phyloP scores from a whole-genome alignment of 2,113 vertebrate species.

The Epinephelus cyanopodus region DNA sequence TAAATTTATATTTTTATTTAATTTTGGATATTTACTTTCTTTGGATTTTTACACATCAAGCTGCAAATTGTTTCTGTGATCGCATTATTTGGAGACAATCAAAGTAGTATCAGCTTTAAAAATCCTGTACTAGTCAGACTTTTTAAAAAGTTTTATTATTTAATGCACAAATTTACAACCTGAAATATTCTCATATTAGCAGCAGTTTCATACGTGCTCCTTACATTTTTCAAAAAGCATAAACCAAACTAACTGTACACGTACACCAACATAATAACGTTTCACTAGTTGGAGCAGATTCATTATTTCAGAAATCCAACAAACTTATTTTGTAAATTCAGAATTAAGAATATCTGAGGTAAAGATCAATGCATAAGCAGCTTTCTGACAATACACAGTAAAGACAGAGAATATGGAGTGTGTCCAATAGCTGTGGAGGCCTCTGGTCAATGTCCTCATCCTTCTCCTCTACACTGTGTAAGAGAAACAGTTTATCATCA shows the following conservation, averaged over 20 bases:
- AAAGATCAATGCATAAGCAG: neutral
- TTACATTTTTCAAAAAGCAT: neutral
- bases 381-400: neutral
- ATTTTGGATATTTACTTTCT: too few species aligned
- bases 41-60: too few species aligned
- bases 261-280: neutral
- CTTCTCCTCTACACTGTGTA: conserved; percentile 3
- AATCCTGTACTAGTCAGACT: neutral
- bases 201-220: neutral
- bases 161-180: neutral
- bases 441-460: neutral
- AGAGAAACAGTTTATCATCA: neutral
- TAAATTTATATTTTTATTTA: too few species aligned
- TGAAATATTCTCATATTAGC: neutral
- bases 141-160: too few species aligned
- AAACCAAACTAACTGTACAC: neutral
- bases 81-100: too few species aligned
- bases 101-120: neutral
- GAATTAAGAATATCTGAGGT: neutral
- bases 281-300: neutral
- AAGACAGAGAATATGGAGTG: neutral
- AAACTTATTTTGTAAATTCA: neutral
- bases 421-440: neutral
- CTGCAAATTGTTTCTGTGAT: too few species aligned
- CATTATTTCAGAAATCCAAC: conserved; percentile 6